phyloP scores from a whole-genome alignment of 2,888 invertebrate genomes.

The Yponomeuta evonymella region DNA sequence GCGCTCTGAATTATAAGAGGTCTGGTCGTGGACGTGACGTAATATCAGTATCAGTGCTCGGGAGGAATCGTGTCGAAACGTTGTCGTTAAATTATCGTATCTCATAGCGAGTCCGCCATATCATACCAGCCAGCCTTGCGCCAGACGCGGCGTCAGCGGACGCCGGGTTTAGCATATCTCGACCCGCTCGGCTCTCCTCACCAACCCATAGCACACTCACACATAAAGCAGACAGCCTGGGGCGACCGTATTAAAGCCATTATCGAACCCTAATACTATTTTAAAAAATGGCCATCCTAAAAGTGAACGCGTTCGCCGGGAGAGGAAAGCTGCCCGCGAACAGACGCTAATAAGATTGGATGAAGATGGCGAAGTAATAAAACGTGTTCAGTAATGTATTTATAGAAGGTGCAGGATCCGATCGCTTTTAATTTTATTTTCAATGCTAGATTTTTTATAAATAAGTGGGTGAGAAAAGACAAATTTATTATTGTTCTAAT shows the following conservation, averaged over 20 bases:
- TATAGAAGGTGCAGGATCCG: constrained; percentile 50
- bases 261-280: constrained; percentile 69
- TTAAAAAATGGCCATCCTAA: constrained; percentile 66
- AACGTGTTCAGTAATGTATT: constrained; percentile 73
- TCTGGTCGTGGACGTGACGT: constrained; percentile 41
- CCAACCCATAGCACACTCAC: constrained; percentile 43
- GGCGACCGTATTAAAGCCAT: constrained; percentile 58
- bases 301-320: constrained; percentile 50
- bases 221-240: constrained; percentile 50
- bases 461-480: too few species aligned
- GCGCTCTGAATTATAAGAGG: constrained; percentile 50
- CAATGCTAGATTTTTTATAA: constrained; percentile 29
- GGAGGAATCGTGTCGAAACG: constrained; percentile 48
- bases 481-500: neutral
- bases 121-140: constrained; percentile 17
- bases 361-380: constrained; percentile 71
- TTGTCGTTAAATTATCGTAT: constrained; percentile 65
- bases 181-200: constrained; percentile 34
- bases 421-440: constrained; percentile 59
- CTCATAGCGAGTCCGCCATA: constrained; percentile 34
- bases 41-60: constrained; percentile 54
- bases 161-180: constrained; percentile 57
- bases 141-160: constrained; percentile 66
- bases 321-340: constrained; percentile 51
- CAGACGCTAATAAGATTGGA: constrained; percentile 72